phyloP scores from a whole-genome alignment of 2,888 invertebrate genomes.

The Mactromeris polynyma region DNA sequence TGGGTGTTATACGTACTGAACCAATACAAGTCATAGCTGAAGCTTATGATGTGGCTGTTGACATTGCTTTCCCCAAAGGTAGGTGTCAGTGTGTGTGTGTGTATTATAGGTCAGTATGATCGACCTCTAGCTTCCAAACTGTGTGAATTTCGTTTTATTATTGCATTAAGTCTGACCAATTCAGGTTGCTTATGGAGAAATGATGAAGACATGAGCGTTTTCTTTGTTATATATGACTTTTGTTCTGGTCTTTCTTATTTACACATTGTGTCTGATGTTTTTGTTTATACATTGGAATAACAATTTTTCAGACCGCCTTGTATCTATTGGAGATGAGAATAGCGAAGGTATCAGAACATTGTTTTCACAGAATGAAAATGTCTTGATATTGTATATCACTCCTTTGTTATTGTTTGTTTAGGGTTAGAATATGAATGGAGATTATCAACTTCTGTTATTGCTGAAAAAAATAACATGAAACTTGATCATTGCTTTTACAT shows the following conservation, averaged over 20 bases:
- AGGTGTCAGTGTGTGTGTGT: neutral
- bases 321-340: conserved; percentile 27
- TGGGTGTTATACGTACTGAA: conserved; percentile 86
- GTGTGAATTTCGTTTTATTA: too few relatives aligned
- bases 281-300: neutral
- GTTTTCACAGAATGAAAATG: neutral
- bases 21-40: conserved; percentile 86
- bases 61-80: conserved; percentile 88
- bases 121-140: too few relatives aligned
- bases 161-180: too few relatives aligned
- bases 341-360: conserved; percentile 32
- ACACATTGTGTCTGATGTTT: neutral
- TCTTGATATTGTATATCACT: conserved; percentile 1
- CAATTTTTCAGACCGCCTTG: conserved; percentile 23
- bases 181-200: too few relatives aligned
- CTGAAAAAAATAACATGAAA: too few relatives aligned
- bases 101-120: too few relatives aligned
- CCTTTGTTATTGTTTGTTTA: neutral
- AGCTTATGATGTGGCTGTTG: conserved; percentile 87
- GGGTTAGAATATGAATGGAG: neutral
- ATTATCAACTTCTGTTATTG: too few relatives aligned
- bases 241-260: too few relatives aligned
- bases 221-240: too few relatives aligned
- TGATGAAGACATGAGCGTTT: too few relatives aligned
- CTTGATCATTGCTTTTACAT: too few relatives aligned